phyloP scores from a whole-genome alignment of 2,888 invertebrate species.

The Epinotia demarniana region DNA sequence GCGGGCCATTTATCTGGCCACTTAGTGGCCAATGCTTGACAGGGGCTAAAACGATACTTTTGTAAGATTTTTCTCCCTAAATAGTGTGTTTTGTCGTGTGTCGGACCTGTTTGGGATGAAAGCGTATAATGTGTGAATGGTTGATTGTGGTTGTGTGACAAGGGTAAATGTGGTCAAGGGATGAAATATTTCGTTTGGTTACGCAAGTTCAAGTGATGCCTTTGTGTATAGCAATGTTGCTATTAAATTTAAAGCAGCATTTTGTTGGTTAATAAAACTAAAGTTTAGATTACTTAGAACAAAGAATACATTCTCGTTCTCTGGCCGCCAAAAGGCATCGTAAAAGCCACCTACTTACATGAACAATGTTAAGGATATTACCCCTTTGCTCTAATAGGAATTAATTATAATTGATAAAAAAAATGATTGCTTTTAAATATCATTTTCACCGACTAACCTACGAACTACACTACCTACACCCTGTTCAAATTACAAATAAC shows the following conservation, averaged over 20 bases:
- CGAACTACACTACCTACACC: too few relatives aligned
- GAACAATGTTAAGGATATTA: too few relatives aligned
- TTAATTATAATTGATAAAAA: too few relatives aligned
- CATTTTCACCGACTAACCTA: not conserved
- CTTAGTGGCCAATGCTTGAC: slow-evolving; percentile 73
- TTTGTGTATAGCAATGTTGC: not conserved
- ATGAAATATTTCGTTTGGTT: slow-evolving; percentile 22
- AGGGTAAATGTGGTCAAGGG: slow-evolving; percentile 48
- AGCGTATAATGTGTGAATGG: slow-evolving; percentile 56
- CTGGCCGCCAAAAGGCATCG: too few relatives aligned
- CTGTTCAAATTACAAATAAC: not conserved
- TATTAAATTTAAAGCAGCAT: not conserved
- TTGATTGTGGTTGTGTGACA: slow-evolving; percentile 59
- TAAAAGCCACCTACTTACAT: too few relatives aligned
- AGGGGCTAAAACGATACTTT: slow-evolving; percentile 56
- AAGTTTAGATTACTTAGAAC: too few relatives aligned
- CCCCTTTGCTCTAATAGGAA: too few relatives aligned
- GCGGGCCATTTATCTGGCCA: slow-evolving; percentile 76
- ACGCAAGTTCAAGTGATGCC: not conserved
- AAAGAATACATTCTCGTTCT: too few relatives aligned
- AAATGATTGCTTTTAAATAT: not conserved
- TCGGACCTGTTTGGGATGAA: slow-evolving; percentile 67
- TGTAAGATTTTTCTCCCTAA: slow-evolving; percentile 78
- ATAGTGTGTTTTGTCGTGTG: slow-evolving; percentile 68
- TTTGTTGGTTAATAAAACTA: not conserved